phyloP scores from a whole-genome alignment of 2,797 vertebrate species.

The Menidia menidia region DNA sequence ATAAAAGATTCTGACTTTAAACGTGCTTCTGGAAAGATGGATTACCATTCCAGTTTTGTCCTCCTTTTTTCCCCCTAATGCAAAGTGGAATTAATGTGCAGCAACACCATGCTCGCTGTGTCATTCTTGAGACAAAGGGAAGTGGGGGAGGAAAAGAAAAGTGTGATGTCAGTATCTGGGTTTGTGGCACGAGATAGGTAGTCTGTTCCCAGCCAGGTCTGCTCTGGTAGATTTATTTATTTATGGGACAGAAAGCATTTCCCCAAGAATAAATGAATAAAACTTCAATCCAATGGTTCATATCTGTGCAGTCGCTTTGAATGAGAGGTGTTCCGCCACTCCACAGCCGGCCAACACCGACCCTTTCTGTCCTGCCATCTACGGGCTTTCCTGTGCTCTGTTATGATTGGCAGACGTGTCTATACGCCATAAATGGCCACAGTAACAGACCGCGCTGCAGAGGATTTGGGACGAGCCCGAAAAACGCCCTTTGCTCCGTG shows the following conservation, averaged over 20 bases:
- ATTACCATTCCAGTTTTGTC: conserved; percentile 62
- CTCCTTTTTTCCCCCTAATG: conserved; percentile 48
- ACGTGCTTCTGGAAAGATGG: conserved; percentile 66
- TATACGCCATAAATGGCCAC: conserved; percentile 32
- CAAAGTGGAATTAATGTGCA: conserved; percentile 41
- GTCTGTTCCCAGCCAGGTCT: conserved; percentile 33
- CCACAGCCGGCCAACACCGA: conserved; percentile 4
- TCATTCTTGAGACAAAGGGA: conserved; percentile 22
- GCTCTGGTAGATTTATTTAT: neutral
- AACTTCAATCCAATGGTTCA: neutral
- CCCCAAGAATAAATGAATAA: neutral
- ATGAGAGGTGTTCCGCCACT: conserved; percentile 5
- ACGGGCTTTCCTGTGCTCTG: conserved; percentile 19
- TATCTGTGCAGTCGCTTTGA: conserved; percentile 4
- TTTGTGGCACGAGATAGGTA: conserved; percentile 23
- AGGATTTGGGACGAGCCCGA: conserved; percentile 33
- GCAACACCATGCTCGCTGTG: conserved; percentile 7
- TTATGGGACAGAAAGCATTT: neutral
- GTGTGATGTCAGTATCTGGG: conserved; percentile 33
- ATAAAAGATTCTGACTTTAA: conserved; percentile 68
- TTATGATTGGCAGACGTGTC: conserved; percentile 27
- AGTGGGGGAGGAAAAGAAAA: neutral
- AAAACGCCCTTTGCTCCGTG: conserved; percentile 42
- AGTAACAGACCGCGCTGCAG: conserved; percentile 32
- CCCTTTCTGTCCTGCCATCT: conserved; percentile 25